phyloP scores from a whole-genome alignment of 2,888 invertebrate species.

The Agrilus biguttatus region DNA sequence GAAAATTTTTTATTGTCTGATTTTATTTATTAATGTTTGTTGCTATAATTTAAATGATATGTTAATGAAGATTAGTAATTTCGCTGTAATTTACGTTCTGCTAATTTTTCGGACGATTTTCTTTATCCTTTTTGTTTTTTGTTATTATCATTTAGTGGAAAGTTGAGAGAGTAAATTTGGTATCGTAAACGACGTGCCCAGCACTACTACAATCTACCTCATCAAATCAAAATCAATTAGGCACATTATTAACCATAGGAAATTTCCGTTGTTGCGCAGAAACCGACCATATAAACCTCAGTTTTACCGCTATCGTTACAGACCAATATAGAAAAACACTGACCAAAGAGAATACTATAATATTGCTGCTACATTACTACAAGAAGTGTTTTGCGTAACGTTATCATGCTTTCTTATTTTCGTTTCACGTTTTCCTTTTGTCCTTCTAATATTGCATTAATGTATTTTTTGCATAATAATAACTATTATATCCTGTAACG shows the following conservation, averaged over 20 bases:
- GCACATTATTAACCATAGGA: slow-evolving; percentile 25
- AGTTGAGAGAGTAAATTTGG: slow-evolving; percentile 26
- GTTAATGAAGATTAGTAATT: slow-evolving; percentile 8
- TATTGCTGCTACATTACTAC: slow-evolving; percentile 3
- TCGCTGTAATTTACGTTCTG: slow-evolving; percentile 8
- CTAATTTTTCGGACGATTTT: slow-evolving; percentile 4
- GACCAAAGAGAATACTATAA: slow-evolving; percentile 1
- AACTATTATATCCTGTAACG: too few relatives aligned
- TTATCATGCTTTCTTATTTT: not conserved
- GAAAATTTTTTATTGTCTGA: slow-evolving; percentile 8
- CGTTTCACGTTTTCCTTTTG: too few relatives aligned
- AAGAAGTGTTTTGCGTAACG: slow-evolving; percentile 5
- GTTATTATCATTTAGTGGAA: slow-evolving; percentile 19
- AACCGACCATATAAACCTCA: slow-evolving; percentile 26
- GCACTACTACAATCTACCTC: slow-evolving; percentile 32
- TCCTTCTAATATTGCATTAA: too few relatives aligned
- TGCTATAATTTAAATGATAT: slow-evolving; percentile 5
- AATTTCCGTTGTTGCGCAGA: slow-evolving; percentile 28
- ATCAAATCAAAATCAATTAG: slow-evolving; percentile 32
- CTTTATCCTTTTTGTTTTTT: slow-evolving; percentile 11
- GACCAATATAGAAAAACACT: slow-evolving; percentile 2
- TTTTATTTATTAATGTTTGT: slow-evolving; percentile 12
- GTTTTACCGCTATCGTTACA: slow-evolving; percentile 7
- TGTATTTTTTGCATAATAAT: too few relatives aligned
- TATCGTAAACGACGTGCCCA: slow-evolving; percentile 28